Evolutionary conservation across 2,888 invertebrate genomes (phyloP), one percentile per base, ranked within the genome.

Genomic region (Himalopsyche japonica): DNA sequence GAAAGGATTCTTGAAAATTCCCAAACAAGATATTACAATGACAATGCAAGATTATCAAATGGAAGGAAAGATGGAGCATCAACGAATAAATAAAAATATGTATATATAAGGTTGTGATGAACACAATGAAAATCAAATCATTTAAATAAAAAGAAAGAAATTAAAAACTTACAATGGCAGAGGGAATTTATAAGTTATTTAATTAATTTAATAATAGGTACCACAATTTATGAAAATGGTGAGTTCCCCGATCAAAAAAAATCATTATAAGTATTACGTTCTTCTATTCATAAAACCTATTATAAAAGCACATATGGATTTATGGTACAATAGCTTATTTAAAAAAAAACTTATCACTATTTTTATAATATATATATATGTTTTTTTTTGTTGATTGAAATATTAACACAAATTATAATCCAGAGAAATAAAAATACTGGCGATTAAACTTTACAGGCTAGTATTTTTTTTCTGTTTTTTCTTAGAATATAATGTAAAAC

Each of bases 301-400:
- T 24, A 77, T 34, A 81, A 81, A 64, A 81, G 84, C 84, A 64
- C 80, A 81, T 79, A 37, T 43, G 77, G 78, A 80, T 84, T 81
- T 84, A 84, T 84, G 30, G 81, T 84, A 84, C 84, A 84, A 84
- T 81, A 84, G 84, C 84, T 84, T 84, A 84, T 47, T 32, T 78
- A 81, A 76, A 76, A 82, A 82, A 82, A 70, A 48, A 57, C 80
- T 83, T 80, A 70, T 15, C 27, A 1, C 70, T 70, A 70, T n/a
- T 77, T 77, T 77, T 20, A 77, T 37, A 34, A 37, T 37, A 77
- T 70, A 37, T 77, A 77, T 77, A 77, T 77, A 77, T 32, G 37
- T 37, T n/a, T 18, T 37, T 37, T 77, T 77, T 77, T 77, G 24
- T 77, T 15, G 5, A n/a, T 77, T 77, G 37, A 77, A 43, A 77